A percentile compares a stretch with the other conserved stretches of the same genome.
Conservation (phyloP, 2,888 invertebrate genomes). For the Amblyjoppa proteus region DNA sequence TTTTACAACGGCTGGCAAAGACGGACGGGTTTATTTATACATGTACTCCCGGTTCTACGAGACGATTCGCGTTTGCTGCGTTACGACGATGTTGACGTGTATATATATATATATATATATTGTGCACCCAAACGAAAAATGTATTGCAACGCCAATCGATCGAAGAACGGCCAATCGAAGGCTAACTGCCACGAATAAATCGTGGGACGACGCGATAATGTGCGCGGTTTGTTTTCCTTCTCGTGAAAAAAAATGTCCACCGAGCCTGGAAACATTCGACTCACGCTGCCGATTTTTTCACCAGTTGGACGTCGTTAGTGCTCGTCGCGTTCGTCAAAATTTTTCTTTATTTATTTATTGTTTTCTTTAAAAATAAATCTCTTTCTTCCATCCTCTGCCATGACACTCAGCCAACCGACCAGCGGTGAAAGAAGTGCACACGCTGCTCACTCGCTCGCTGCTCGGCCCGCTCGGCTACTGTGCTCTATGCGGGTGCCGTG, state of each 20-base stretch:
- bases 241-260: not conserved
- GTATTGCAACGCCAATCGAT: constrained; percentile 55
- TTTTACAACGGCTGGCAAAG: constrained; percentile 22
- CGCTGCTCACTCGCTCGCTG: constrained; percentile 39
- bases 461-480: constrained; percentile 40
- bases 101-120: not conserved
- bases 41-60: constrained; percentile 51
- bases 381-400: constrained; percentile 41
- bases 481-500: constrained; percentile 33
- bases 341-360: constrained; percentile 11
- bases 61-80: constrained; percentile 39
- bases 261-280: constrained; percentile 38
- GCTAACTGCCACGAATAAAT: not conserved
- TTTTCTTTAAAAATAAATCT: not conserved
- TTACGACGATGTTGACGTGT: constrained; percentile 19
- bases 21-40: constrained; percentile 66
- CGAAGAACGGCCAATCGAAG: constrained; percentile 27
- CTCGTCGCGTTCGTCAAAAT: constrained; percentile 19
- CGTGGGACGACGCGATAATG: not conserved
- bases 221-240: not conserved
- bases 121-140: constrained; percentile 53
- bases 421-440: constrained; percentile 24
- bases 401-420: constrained; percentile 11
- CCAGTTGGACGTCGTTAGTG: constrained; percentile 3
- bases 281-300: constrained; percentile 51